Percentiles rank a stretch among this genome's conserved stretches.
Conservation (phyloP, 2,113 vertebrate genomes). For the Saccopteryx leptura region DNA sequence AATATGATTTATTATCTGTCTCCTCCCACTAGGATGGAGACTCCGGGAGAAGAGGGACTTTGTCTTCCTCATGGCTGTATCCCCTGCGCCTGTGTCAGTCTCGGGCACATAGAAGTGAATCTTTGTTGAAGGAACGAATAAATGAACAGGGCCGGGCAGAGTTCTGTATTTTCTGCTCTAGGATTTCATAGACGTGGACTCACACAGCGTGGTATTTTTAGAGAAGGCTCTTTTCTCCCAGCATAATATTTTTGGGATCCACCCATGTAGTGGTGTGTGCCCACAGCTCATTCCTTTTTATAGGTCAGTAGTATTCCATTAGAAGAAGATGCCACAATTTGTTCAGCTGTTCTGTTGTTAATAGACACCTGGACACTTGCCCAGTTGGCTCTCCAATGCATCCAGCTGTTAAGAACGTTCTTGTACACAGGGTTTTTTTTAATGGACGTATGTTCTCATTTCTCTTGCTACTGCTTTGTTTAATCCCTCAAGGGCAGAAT, state of each 20-base stretch:
- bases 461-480: background rate
- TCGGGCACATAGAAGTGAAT: background rate
- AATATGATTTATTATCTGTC: background rate
- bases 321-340: fast-evolving
- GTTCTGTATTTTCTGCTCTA: background rate
- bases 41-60: background rate
- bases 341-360: background rate
- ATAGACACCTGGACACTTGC: background rate
- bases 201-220: fast-evolving
- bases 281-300: background rate
- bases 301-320: background rate
- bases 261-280: background rate
- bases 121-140: background rate
- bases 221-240: background rate
- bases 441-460: background rate
- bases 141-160: too few relatives aligned
- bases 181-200: background rate
- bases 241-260: background rate
- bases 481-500: background rate
- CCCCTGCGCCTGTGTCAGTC: background rate
- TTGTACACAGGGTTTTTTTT: fast-evolving
- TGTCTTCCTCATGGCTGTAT: too few relatives aligned
- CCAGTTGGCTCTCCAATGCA: background rate
- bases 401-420: background rate
- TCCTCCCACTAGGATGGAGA: background rate